A percentile compares a stretch with the other conserved stretches of the same genome.
Conservation (phyloP, 2,113 vertebrate species). For the Podilymbus podiceps region DNA sequence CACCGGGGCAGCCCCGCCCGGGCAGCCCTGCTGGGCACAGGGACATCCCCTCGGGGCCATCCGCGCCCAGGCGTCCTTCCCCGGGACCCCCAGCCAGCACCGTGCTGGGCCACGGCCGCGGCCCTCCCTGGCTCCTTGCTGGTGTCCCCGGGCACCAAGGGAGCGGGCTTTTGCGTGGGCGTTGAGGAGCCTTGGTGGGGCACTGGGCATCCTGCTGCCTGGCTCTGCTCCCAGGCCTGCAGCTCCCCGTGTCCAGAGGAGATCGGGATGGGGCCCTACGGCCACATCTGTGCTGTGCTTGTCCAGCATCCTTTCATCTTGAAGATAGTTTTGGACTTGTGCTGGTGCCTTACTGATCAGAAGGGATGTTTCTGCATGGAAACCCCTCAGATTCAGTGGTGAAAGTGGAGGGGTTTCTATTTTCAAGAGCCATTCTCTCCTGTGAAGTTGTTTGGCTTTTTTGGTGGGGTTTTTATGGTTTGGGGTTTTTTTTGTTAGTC, state of each 20-base stretch:
- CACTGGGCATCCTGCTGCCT: fast-evolving
- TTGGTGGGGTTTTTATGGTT: too few species aligned
- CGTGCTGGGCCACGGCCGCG: too few species aligned
- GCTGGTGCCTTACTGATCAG: neutral
- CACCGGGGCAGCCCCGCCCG: neutral
- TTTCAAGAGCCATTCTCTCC: neutral
- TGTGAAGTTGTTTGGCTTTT: neutral
- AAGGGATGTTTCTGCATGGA: neutral
- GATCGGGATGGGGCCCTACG: neutral
- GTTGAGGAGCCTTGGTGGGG: neutral
- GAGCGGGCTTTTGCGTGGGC: neutral
- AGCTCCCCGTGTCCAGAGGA: neutral
- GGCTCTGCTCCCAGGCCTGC: neutral
- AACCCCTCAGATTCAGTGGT: neutral
- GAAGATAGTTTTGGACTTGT: neutral
- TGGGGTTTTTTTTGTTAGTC: neutral
- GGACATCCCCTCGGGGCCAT: neutral
- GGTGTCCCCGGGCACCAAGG: too few species aligned
- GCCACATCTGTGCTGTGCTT: neutral
- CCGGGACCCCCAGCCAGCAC: too few species aligned
- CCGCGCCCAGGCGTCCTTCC: neutral
- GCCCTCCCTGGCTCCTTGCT: too few species aligned
- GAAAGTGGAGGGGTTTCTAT: neutral
- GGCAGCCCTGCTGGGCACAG: too few species aligned
- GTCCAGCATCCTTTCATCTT: neutral